Base-by-base conservation (phyloP, 2,888 invertebrate genomes). In the Papilio elwesi region DNA sequence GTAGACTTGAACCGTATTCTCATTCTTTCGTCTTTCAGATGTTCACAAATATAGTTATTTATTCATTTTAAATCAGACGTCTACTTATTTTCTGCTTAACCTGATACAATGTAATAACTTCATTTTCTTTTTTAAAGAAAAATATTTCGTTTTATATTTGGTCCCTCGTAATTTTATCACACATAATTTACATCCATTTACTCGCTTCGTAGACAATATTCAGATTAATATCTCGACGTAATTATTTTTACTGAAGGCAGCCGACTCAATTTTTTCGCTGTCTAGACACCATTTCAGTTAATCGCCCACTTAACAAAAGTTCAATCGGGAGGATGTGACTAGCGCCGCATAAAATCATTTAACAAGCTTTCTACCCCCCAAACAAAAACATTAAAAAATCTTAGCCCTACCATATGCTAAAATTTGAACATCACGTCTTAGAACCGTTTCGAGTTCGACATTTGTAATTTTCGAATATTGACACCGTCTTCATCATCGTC, bases 311-410 rank as follows among this genome's bases (percentile, higher is more conserved):
- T 82, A 81, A 77, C 79, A 81, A 83, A 85, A 85, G 80, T 83
- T 82, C 83, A 82, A 86, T 88, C 81, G 80, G 79, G 78, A 82
- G 81, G 83, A 86, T 85, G 82, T 79, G 85, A 81, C 82, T 83
- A 84, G 84, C 79, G 82, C 81, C 84, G 85, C 84, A 89, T 89
- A 87, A 90, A 90, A 89, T 87, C 87, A 87, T 89, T 88, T 90
- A 88, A 90, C 90, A 87, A 87, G 87, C 84, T 85, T 82, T 82
- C 82, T 83, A 82, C 75, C 81, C 82, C 79, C 82, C 79, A 77
- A 59, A 81, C 80, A 81, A 85, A 87, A 88, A 83, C 82, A 83
- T 80, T 80, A 85, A 72, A 78, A 73, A 73, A 15, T 55, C 43
- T 53, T 13, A 43, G 72, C 73, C 72, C 51, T 75, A 78, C 78